Percentiles rank a stretch among this genome's conserved stretches.
Evolutionary conservation across 2,797 vertebrate species (phyloP).

Genomic region (Setipinna tenuifilis): DNA sequence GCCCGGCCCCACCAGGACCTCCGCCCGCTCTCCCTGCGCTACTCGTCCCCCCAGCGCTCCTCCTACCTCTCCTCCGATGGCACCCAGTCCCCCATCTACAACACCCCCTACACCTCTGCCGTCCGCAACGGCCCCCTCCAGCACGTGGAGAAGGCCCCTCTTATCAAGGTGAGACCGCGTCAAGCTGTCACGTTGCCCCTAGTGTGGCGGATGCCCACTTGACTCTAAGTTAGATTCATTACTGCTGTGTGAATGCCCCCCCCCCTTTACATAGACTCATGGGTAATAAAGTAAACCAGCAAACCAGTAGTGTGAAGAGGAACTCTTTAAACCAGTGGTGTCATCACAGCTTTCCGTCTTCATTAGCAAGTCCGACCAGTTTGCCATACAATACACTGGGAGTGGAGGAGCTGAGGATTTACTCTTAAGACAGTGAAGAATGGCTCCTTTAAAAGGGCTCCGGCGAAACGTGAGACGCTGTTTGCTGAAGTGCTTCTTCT

Average conservation of each 20-base stretch:
- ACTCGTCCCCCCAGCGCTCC: slow-evolving; percentile 71
- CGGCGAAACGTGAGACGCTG: slow-evolving; percentile 42
- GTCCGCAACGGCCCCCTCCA: slow-evolving; percentile 50
- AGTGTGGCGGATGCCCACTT: background rate
- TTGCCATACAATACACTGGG: background rate
- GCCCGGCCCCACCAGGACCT: slow-evolving; percentile 65
- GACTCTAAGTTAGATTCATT: background rate
- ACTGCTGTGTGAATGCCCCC: too few species aligned
- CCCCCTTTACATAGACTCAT: background rate
- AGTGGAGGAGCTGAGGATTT: background rate
- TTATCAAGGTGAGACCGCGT: slow-evolving; percentile 74
- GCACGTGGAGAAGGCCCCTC: slow-evolving; percentile 71
- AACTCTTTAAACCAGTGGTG: background rate
- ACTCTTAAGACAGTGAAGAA: slow-evolving; percentile 23
- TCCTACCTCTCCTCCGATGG: slow-evolving; percentile 63
- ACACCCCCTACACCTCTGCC: slow-evolving; percentile 72
- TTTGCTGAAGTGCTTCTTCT: slow-evolving; percentile 37
- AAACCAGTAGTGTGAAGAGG: background rate
- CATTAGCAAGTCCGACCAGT: background rate
- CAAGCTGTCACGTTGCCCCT: background rate
- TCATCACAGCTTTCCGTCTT: background rate
- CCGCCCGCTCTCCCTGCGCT: slow-evolving; percentile 67
- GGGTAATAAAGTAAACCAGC: background rate
- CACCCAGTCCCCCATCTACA: slow-evolving; percentile 75
- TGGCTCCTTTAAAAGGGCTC: slow-evolving; percentile 2